phyloP scores from a whole-genome alignment of 2,888 invertebrate species.

The Tholera decimalis region DNA sequence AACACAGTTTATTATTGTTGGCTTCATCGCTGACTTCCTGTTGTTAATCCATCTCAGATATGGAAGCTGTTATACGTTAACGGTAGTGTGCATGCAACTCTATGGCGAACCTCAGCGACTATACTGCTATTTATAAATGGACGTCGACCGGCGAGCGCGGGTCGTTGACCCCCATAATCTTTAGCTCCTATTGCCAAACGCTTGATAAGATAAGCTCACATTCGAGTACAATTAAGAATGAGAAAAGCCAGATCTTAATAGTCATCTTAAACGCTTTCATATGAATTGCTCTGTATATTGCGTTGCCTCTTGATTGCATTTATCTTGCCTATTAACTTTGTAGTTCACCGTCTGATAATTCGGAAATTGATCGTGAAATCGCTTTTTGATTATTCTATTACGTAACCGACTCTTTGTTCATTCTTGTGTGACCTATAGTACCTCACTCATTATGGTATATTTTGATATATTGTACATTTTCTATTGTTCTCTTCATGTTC shows the following conservation, averaged over 20 bases:
- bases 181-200: slow-evolving; percentile 70
- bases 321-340: slow-evolving; percentile 41
- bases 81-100: slow-evolving; percentile 73
- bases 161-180: slow-evolving; percentile 80
- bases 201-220: slow-evolving; percentile 76
- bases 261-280: slow-evolving; percentile 39
- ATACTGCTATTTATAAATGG: slow-evolving; percentile 86
- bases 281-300: slow-evolving; percentile 20
- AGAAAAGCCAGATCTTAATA: slow-evolving; percentile 51
- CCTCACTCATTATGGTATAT: background rate
- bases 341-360: slow-evolving; percentile 41
- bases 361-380: slow-evolving; percentile 49
- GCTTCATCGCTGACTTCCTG: slow-evolving; percentile 35
- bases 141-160: slow-evolving; percentile 76
- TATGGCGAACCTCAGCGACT: slow-evolving; percentile 73
- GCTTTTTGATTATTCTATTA: slow-evolving; percentile 25
- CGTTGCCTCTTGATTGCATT: slow-evolving; percentile 45
- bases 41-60: slow-evolving; percentile 52
- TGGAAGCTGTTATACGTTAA: slow-evolving; percentile 68
- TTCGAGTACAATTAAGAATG: slow-evolving; percentile 49
- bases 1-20: slow-evolving; percentile 27
- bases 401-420: slow-evolving; percentile 3
- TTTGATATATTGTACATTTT: background rate
- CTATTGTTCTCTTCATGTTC: background rate
- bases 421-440: background rate